Percentiles rank a stretch among this genome's conserved stretches.
Conservation (phyloP, 2,797 vertebrate species). For the Manis crassicaudata region DNA sequence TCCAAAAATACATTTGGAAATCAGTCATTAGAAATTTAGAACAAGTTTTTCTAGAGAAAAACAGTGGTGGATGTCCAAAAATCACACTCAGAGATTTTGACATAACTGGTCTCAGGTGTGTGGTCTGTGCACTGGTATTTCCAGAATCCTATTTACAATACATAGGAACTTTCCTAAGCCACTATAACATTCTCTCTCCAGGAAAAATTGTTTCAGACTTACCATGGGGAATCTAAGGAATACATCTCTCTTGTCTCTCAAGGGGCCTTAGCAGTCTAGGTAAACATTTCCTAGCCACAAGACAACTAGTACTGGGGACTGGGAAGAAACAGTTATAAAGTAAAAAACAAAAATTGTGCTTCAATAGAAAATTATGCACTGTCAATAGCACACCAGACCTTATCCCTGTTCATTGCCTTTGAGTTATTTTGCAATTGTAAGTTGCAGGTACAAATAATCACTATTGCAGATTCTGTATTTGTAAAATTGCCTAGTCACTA, state of each 20-base stretch:
- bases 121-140: not conserved
- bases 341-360: not conserved
- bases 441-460: not conserved
- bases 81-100: not conserved
- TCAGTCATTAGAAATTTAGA: constrained; percentile 12
- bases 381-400: not conserved
- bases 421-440: not conserved
- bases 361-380: not conserved
- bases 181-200: not conserved
- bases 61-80: not conserved
- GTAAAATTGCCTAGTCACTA: not conserved
- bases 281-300: not conserved
- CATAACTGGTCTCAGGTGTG: not conserved
- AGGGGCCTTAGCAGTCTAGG: not conserved
- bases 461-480: not conserved
- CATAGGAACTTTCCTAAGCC: not conserved
- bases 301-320: not conserved
- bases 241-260: not conserved
- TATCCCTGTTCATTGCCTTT: not conserved
- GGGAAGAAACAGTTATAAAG: not conserved
- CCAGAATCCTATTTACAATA: not conserved
- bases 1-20: constrained; percentile 35
- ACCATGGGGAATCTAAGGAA: not conserved
- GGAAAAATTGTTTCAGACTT: not conserved
- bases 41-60: constrained; percentile 32